Conservation (phyloP, 2,888 invertebrate species). For the Octonoba sinensis region DNA sequence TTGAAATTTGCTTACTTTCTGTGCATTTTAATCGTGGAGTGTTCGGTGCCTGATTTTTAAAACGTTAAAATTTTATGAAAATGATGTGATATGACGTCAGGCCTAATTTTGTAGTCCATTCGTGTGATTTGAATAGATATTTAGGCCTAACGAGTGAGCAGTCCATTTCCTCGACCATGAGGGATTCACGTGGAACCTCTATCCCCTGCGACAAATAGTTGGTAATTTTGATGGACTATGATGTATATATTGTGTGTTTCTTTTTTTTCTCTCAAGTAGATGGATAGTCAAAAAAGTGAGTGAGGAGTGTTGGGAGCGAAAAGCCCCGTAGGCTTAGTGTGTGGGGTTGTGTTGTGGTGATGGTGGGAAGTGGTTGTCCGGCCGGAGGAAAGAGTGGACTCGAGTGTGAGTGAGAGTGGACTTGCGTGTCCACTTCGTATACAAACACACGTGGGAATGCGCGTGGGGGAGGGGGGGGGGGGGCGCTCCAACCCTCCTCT, state of each 20-base stretch:
- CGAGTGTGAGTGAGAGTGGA: slow-evolving; percentile 43
- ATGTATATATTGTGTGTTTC: no score
- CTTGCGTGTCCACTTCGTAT: slow-evolving; percentile 63
- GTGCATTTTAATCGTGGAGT: neutral
- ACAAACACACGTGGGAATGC: slow-evolving; percentile 57
- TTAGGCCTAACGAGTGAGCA: slow-evolving; percentile 60
- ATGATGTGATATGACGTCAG: slow-evolving; percentile 63
- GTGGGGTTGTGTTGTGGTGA: no score
- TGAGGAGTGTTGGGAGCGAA: slow-evolving; percentile 22
- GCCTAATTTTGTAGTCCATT: slow-evolving; percentile 58
- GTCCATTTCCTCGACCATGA: slow-evolving; percentile 13
- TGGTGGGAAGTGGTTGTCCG: slow-evolving; percentile 47
- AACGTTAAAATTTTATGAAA: slow-evolving; percentile 59
- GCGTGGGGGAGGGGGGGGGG: slow-evolving; percentile 32
- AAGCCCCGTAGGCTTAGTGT: slow-evolving; percentile 43
- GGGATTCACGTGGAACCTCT: no score
- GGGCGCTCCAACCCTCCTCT: no score
- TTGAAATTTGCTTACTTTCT: neutral
- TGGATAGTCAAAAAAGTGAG: no score
- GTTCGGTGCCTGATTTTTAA: slow-evolving; percentile 9
- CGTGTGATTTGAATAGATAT: slow-evolving; percentile 54
- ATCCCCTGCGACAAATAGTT: no score
- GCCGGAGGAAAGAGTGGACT: slow-evolving; percentile 47
- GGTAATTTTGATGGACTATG: no score
- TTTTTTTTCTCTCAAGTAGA: no score